Evolutionary conservation across 2,888 invertebrate species (phyloP).

Genomic region (Eilema sororculum): DNA sequence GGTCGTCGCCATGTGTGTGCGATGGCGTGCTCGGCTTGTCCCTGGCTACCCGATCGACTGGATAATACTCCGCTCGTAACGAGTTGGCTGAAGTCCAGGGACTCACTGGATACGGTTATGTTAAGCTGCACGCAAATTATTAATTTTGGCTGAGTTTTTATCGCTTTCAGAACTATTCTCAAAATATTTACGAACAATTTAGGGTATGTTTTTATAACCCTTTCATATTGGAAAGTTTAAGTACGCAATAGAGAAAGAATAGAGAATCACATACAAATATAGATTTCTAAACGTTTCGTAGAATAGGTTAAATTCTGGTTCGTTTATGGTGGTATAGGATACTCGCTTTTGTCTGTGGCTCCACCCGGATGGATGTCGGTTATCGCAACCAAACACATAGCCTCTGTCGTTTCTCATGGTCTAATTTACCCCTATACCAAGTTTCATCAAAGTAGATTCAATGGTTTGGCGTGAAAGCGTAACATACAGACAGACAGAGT

Average conservation of each 20-base stretch:
- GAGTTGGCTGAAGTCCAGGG: conserved; percentile 57
- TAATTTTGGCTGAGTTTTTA: conserved; percentile 46
- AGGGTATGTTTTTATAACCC: background rate
- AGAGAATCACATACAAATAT: too few relatives aligned
- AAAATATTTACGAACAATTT: background rate
- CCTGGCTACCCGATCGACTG: conserved; percentile 49
- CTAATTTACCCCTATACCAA: too few relatives aligned
- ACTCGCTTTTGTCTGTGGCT: too few relatives aligned
- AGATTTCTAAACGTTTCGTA: too few relatives aligned
- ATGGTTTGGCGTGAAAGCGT: too few relatives aligned
- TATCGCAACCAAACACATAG: too few relatives aligned
- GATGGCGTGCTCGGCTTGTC: conserved; percentile 48
- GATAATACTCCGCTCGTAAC: conserved; percentile 54
- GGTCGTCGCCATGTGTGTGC: conserved; percentile 48
- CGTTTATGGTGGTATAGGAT: too few relatives aligned
- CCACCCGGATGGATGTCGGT: too few relatives aligned
- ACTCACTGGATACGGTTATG: conserved; percentile 52
- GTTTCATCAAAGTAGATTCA: too few relatives aligned
- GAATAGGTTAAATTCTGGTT: too few relatives aligned
- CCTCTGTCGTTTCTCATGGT: too few relatives aligned
- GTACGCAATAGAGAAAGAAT: background rate
- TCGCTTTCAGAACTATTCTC: conserved; percentile 26
- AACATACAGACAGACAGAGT: too few relatives aligned
- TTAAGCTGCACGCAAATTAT: conserved; percentile 58
- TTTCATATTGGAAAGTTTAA: background rate